Base-by-base conservation (phyloP, 2,888 invertebrate genomes). In the Drosophila meridionalis region DNA sequence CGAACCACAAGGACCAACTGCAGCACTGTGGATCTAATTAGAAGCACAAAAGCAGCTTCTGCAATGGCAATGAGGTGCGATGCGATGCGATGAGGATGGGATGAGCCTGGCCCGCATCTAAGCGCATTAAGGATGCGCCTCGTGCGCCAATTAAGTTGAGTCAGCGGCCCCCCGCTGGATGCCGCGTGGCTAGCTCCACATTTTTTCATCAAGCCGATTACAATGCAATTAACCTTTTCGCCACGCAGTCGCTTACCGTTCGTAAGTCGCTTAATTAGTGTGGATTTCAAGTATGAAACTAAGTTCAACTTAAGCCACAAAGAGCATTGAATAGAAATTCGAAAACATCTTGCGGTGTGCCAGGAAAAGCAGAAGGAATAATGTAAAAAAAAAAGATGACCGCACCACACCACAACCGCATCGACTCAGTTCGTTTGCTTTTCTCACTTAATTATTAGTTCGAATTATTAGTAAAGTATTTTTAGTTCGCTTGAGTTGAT, bases 41-140 rank as follows among this genome's bases (percentile, higher is more conserved):
- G 78, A 69, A 73, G 71, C 58, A 57, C 83, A 73, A 80, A 76
- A 72, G 86, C 80, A 55, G 78, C 83, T 83, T 73, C 69, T 71
- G 69, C 68, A 70, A 64, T 53, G 70, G 62, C 87, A 69, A 57
- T 62, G 65, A 56, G 43, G 38, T 66, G 71, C 38, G 40, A 20
- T n/a, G 60, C 66, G 45, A 40, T 34, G 62, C 55, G 55, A 71
- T 73, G 48, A 2, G 30, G 58, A 52, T 65, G 70, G 28, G 45
- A 30, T 43, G 78, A 57, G 63, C 68, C 48, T 62, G 64, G 67
- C 56, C 74, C 80, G 77, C 82, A 70, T 80, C 82, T 84, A 84
- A 84, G 89, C 84, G 84, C 89, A 84, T 84, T 84, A 84, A 76
- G 87, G 87, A 89, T 89, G 84, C 89, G 84, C 84, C 78, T 78